phyloP scores from a whole-genome alignment of 2,113 vertebrate genomes.

The Kryptolebias marmoratus region DNA sequence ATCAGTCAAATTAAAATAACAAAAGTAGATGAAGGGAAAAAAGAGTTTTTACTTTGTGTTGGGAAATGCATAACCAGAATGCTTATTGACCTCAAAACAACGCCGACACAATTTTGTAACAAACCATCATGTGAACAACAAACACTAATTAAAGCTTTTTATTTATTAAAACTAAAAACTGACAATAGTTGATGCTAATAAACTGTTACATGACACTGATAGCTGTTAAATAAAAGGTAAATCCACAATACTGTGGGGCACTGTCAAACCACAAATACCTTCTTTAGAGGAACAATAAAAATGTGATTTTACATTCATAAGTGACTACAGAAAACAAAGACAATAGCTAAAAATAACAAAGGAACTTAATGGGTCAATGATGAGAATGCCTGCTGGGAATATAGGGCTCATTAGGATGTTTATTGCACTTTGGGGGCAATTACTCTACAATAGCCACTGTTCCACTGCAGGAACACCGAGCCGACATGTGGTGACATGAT shows the following conservation, averaged over 20 bases:
- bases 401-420: slow-evolving; percentile 34
- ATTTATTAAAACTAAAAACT: no score
- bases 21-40: not conserved
- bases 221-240: no score
- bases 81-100: no score
- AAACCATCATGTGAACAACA: no score
- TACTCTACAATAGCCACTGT: slow-evolving; percentile 26
- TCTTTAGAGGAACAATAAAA: no score
- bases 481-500: not conserved
- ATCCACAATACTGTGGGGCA: no score
- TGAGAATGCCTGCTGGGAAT: slow-evolving; percentile 35
- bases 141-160: no score
- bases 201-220: no score
- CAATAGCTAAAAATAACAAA: not conserved
- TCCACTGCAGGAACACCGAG: slow-evolving; percentile 1
- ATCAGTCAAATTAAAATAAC: not conserved
- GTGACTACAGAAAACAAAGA: not conserved
- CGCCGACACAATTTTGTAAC: no score
- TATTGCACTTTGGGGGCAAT: slow-evolving; percentile 24
- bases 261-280: no score
- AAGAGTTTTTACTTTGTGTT: not conserved
- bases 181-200: no score
- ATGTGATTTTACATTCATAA: not conserved
- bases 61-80: no score
- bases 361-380: slow-evolving; percentile 28